A percentile compares a stretch with the other conserved stretches of the same genome.
Conservation (phyloP, 2,797 vertebrate genomes). For the Sphenodon punctatus region DNA sequence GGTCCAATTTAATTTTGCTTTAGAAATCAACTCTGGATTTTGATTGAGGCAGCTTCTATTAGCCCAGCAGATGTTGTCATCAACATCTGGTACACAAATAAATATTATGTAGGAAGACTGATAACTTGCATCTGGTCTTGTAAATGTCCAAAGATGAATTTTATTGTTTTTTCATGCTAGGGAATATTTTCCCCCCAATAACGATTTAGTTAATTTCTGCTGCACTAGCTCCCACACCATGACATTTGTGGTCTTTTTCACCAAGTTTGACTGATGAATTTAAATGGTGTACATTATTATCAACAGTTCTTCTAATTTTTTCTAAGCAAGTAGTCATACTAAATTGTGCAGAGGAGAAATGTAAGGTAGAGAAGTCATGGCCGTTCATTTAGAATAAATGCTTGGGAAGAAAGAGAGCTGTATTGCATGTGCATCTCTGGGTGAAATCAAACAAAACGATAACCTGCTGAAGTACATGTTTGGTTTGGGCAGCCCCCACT, state of each 20-base stretch:
- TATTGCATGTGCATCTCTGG: not conserved
- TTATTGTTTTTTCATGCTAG: not conserved
- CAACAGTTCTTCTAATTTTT: not conserved
- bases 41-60: not conserved
- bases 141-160: not conserved
- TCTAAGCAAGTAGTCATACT: not conserved
- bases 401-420: rapidly evolving
- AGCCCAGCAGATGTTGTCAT: not conserved
- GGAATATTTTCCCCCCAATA: not conserved
- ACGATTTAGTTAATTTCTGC: not conserved
- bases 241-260: not conserved
- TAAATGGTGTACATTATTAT: not conserved
- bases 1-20: not conserved
- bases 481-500: no score
- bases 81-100: not conserved
- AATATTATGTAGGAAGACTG: not conserved
- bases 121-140: not conserved
- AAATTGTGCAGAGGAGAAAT: not conserved
- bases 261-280: not conserved
- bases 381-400: not conserved
- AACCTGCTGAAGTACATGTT: no score
- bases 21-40: not conserved
- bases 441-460: no score
- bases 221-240: not conserved
- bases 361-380: not conserved